Evolutionary conservation across 37 sponge, comb jelly and placozoan species (phyloP).

Genomic region (Beroe forskalii): DNA sequence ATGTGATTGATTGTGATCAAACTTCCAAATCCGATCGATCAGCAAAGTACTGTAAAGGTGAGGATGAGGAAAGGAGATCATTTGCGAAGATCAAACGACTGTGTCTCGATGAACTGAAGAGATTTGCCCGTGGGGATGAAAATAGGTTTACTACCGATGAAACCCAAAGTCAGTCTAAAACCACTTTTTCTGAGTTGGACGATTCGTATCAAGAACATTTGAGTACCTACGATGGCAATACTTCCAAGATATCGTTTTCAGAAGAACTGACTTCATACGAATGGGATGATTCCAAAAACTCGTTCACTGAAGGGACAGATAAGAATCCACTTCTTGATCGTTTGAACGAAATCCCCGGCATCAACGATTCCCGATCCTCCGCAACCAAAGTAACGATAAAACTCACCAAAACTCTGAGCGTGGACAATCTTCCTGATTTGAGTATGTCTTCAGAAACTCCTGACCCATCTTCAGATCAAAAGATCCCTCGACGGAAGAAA

Average conservation of each 20-base stretch:
- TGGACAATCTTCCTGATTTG: not conserved
- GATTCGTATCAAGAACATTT: not conserved
- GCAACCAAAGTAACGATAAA: not conserved
- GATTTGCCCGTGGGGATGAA: not conserved
- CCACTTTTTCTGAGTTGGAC: not conserved
- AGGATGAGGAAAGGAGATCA: not conserved
- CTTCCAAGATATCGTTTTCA: not conserved
- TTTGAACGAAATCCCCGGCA: not conserved
- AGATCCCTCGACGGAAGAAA: not conserved
- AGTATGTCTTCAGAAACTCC: not conserved
- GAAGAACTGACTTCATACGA: not conserved
- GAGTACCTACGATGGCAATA: not conserved
- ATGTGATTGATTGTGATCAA: not conserved
- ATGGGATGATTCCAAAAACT: not conserved
- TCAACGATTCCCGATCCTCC: not conserved
- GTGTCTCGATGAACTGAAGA: not conserved
- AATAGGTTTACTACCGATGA: not conserved
- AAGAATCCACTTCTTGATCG: not conserved
- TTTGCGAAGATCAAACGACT: not conserved
- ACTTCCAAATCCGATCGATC: not conserved
- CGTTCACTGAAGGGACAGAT: not conserved
- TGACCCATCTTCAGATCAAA: not conserved
- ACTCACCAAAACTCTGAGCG: not conserved
- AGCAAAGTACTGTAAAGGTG: not conserved
- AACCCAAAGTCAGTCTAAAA: not conserved